Evolutionary conservation across 2,888 invertebrate genomes (phyloP).

Genomic region (Drosophila sordidula): DNA sequence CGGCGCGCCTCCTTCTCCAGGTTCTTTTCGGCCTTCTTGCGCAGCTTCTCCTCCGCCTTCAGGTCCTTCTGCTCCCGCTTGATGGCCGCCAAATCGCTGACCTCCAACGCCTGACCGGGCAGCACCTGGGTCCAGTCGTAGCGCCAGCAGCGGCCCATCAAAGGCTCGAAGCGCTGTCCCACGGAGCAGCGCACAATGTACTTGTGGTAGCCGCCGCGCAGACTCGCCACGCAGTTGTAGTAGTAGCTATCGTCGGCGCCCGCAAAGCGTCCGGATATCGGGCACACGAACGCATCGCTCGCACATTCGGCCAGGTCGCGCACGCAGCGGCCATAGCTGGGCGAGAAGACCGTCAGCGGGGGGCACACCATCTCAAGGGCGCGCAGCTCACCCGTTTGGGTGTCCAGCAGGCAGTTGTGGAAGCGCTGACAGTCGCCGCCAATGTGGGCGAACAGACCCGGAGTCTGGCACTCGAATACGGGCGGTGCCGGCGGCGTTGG

Average conservation of each 20-base stretch:
- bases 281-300: constrained; percentile 55
- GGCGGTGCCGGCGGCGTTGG: constrained; percentile 48
- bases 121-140: constrained; percentile 59
- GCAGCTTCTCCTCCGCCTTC: constrained; percentile 68
- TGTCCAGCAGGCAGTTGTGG: constrained; percentile 58
- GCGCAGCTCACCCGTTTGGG: constrained; percentile 28
- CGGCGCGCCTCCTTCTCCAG: constrained; percentile 67
- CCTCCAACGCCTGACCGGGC: constrained; percentile 46
- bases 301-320: constrained; percentile 68
- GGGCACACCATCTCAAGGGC: constrained; percentile 55
- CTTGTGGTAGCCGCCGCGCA: constrained; percentile 65
- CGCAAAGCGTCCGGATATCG: constrained; percentile 52
- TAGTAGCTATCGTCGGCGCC: constrained; percentile 67
- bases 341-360: constrained; percentile 53
- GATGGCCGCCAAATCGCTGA: constrained; percentile 67
- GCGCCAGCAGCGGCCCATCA: constrained; percentile 69
- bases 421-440: constrained; percentile 65
- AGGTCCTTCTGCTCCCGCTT: constrained; percentile 72
- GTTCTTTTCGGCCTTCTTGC: constrained; percentile 66
- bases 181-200: constrained; percentile 72
- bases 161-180: constrained; percentile 64
- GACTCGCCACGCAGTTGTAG: constrained; percentile 65
- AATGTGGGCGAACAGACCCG: constrained; percentile 54
- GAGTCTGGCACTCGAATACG: constrained; percentile 49
- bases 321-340: constrained; percentile 60